These are phyloP conservation scores for Epinotia nisella DNA, from an alignment of 2,888 invertebrate species.

Conservation along the genomic window DNA sequence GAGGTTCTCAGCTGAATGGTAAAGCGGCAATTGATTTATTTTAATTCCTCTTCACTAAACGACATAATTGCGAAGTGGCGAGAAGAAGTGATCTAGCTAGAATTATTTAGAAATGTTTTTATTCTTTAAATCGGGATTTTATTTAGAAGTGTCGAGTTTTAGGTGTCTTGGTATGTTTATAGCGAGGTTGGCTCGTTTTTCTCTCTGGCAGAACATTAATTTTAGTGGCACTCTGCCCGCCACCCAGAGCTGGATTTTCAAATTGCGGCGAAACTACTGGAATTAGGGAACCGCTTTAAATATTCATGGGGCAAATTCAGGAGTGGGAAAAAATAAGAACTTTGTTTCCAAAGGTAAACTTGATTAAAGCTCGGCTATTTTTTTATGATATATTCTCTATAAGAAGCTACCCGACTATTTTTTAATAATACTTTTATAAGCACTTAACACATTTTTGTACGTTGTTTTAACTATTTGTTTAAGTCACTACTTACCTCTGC, in stretches of 20 bases:
- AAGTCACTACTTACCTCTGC: no score
- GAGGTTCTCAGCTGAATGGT: constrained; percentile 34
- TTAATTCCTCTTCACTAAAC: constrained; percentile 36
- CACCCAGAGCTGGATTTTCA: constrained; percentile 72
- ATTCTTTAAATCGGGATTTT: constrained; percentile 6
- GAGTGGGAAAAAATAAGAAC: constrained; percentile 43
- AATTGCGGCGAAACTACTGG: constrained; percentile 73
- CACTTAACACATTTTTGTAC: no score
- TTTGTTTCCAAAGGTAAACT: constrained; percentile 16
- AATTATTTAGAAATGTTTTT: constrained; percentile 9
- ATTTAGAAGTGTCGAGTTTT: constrained; percentile 25
- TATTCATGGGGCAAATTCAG: constrained; percentile 55
- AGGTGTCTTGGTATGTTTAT: constrained; percentile 58
- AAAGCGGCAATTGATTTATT: constrained; percentile 34
- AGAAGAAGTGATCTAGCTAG: constrained; percentile 1
- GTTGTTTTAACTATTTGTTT: no score
- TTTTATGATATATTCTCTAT: neutral
- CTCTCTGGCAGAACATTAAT: constrained; percentile 83
- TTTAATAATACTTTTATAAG: no score
- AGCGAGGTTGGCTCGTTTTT: constrained; percentile 74
- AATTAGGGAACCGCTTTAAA: constrained; percentile 63
- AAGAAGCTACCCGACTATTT: no score
- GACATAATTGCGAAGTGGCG: constrained; percentile 36
- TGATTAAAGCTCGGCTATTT: constrained; percentile 7
- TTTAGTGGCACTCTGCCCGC: constrained; percentile 78